A percentile compares a stretch with the other conserved stretches of the same genome.
Evolutionary conservation across 2,888 invertebrate species (phyloP).

Genomic region (Hetaerina titia): DNA sequence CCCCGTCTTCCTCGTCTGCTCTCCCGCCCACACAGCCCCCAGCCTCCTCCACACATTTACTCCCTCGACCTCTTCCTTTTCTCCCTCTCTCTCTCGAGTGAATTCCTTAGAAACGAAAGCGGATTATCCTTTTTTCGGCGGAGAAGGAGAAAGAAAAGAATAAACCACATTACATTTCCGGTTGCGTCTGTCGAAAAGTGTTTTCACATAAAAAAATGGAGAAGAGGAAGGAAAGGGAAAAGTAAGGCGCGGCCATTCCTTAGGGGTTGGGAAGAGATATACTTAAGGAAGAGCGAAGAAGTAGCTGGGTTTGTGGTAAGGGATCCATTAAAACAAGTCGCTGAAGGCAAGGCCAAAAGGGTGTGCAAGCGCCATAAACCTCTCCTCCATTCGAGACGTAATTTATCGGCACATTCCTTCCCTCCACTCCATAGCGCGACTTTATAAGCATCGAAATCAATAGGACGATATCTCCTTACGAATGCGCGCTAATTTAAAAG

Average conservation of each 20-base stretch:
- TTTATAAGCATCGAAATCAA: neutral
- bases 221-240: neutral
- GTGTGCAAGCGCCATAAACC: neutral
- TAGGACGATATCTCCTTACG: neutral
- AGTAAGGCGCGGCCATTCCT: neutral
- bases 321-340: neutral
- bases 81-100: neutral
- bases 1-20: neutral
- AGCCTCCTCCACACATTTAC: neutral
- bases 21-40: neutral
- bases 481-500: neutral
- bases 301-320: neutral
- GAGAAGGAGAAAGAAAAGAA: neutral
- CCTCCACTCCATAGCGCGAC: neutral
- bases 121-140: conserved; percentile 18
- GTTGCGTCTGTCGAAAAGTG: conserved; percentile 20
- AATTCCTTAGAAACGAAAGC: conserved; percentile 7
- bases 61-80: neutral
- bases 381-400: neutral
- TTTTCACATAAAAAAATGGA: conserved; percentile 12
- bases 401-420: neutral
- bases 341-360: neutral
- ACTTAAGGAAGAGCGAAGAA: neutral
- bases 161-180: conserved; percentile 35
- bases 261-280: neutral